Conservation (phyloP, 2,797 vertebrate genomes). For the Microctenopoma steveboyesi region DNA sequence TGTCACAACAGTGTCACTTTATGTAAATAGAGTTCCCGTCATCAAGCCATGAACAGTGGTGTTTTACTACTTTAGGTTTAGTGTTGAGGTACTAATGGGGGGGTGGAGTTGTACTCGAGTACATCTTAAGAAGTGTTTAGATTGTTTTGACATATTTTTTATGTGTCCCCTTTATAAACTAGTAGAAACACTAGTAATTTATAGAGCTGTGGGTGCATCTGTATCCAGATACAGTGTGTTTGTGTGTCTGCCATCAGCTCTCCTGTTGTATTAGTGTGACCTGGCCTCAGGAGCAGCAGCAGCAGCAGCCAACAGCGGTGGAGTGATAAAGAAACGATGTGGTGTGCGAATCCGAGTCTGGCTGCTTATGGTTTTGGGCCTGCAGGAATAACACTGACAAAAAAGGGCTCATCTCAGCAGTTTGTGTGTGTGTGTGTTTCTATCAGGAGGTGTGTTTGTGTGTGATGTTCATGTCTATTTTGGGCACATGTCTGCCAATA, state of each 20-base stretch:
- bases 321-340: slow-evolving; percentile 79
- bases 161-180: background rate
- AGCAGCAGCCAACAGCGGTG: slow-evolving; percentile 56
- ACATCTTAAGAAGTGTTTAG: too few species aligned
- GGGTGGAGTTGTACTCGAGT: too few species aligned
- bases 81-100: too few species aligned
- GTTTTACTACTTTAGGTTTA: too few species aligned
- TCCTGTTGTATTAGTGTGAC: slow-evolving; percentile 72
- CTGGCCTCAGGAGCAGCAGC: slow-evolving; percentile 71
- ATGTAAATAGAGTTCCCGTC: too few species aligned
- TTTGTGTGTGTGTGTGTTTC: slow-evolving; percentile 49
- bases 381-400: slow-evolving; percentile 70
- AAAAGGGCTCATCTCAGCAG: slow-evolving; percentile 72
- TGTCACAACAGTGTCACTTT: too few species aligned
- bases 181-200: slow-evolving; percentile 12
- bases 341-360: slow-evolving; percentile 70
- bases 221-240: slow-evolving; percentile 17
- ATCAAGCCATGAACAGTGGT: too few species aligned
- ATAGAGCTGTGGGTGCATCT: slow-evolving; percentile 15
- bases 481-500: slow-evolving; percentile 40
- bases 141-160: background rate
- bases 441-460: slow-evolving; percentile 10
- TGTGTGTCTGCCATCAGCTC: slow-evolving; percentile 48
- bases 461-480: slow-evolving; percentile 18
- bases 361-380: slow-evolving; percentile 73